Conservation (phyloP, 2,797 vertebrate genomes). For the Stomatorhinus walkeri region DNA sequence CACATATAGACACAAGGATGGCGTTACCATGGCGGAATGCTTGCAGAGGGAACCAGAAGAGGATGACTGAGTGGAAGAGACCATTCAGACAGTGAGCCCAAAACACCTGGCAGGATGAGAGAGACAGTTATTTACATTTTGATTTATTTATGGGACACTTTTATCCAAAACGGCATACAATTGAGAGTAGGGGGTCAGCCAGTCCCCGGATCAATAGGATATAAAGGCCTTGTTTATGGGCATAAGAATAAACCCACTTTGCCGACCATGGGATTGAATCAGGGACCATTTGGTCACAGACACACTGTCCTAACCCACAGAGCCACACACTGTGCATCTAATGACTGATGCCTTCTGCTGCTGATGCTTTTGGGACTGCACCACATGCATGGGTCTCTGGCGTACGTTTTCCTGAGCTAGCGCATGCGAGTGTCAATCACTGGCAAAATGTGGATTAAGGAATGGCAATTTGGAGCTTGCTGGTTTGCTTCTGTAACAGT, state of each 20-base stretch:
- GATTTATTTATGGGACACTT: neutral
- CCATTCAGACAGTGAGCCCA: conserved; percentile 81
- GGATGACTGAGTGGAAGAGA: conserved; percentile 74
- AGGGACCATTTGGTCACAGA: neutral
- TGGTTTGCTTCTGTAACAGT: neutral
- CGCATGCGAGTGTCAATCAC: neutral
- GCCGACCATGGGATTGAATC: neutral
- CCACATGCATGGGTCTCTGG: neutral
- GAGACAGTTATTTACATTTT: neutral
- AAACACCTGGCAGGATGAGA: conserved; percentile 60
- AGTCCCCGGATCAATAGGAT: neutral
- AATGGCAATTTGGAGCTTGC: neutral
- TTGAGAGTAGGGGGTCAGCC: neutral
- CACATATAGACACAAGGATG: neutral
- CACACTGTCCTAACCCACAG: neutral
- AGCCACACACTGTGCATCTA: neutral
- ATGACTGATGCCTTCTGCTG: neutral
- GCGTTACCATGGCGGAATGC: conserved; percentile 69
- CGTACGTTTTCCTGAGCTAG: neutral
- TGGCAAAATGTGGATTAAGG: no score
- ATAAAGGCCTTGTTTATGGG: neutral
- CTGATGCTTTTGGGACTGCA: neutral
- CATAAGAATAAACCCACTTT: neutral
- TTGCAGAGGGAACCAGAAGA: conserved; percentile 79
- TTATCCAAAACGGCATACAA: neutral